Conservation (phyloP, 1,140 invertebrate genomes). For the Listronotus bonariensis region DNA sequence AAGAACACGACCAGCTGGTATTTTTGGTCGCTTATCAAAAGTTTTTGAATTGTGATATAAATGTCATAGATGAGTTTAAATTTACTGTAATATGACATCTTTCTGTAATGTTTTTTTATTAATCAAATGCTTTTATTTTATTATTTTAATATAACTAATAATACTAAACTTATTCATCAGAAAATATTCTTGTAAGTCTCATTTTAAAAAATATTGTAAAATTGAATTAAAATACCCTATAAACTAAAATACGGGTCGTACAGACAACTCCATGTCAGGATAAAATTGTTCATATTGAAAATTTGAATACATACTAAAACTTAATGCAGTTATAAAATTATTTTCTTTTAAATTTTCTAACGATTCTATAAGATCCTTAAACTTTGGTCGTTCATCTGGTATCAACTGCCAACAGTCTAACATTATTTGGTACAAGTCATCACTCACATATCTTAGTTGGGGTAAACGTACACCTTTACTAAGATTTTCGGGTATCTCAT, state of each 20-base stretch:
- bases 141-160: no score
- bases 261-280: conserved; percentile 48
- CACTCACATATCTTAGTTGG: conserved; percentile 72
- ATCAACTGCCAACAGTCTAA: conserved; percentile 85
- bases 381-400: conserved; percentile 75
- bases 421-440: conserved; percentile 81
- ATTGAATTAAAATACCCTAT: no score
- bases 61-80: no score
- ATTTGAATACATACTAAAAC: conserved; percentile 45
- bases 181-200: no score
- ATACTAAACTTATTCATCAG: no score
- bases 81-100: no score
- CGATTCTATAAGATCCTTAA: conserved; percentile 62
- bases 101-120: no score
- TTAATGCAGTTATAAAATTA: conserved; percentile 35
- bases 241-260: conserved; percentile 44
- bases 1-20: no score
- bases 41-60: no score
- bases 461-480: conserved; percentile 70
- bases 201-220: no score
- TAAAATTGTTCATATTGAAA: conserved; percentile 54
- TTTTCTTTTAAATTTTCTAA: conserved; percentile 45
- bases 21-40: no score
- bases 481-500: conserved; percentile 72
- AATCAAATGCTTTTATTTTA: no score